A percentile compares a stretch with the other conserved stretches of the same genome.
Conservation (phyloP, 2,113 vertebrate species). For the Eolophus roseicapilla region DNA sequence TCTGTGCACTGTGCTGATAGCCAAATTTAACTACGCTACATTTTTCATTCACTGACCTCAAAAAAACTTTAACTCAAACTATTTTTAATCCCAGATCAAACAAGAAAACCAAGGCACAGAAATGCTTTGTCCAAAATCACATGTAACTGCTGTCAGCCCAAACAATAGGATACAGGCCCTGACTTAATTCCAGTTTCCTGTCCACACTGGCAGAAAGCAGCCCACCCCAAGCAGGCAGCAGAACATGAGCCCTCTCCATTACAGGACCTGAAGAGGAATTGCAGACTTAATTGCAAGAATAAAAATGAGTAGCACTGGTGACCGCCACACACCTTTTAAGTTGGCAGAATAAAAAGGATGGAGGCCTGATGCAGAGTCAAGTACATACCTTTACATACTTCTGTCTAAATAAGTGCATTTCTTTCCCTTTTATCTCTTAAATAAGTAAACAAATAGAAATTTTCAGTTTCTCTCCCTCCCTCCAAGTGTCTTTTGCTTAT, state of each 20-base stretch:
- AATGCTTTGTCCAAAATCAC: background rate
- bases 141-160: background rate
- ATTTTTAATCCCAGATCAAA: background rate
- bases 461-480: background rate
- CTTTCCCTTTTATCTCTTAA: background rate
- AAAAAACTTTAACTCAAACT: background rate
- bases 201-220: background rate
- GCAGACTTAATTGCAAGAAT: background rate
- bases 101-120: background rate
- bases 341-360: background rate
- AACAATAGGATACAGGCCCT: background rate
- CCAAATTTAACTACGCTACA: background rate
- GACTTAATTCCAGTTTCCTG: background rate
- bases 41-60: background rate
- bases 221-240: background rate
- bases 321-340: accelerated
- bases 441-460: background rate
- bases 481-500: background rate
- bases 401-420: background rate
- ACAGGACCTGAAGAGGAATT: background rate
- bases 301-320: background rate
- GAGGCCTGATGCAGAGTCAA: background rate
- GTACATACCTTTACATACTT: background rate
- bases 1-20: background rate
- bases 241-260: background rate